Evolutionary conservation across 2,113 vertebrate genomes (phyloP).

Genomic region (Periophthalmodon schlosseri): DNA sequence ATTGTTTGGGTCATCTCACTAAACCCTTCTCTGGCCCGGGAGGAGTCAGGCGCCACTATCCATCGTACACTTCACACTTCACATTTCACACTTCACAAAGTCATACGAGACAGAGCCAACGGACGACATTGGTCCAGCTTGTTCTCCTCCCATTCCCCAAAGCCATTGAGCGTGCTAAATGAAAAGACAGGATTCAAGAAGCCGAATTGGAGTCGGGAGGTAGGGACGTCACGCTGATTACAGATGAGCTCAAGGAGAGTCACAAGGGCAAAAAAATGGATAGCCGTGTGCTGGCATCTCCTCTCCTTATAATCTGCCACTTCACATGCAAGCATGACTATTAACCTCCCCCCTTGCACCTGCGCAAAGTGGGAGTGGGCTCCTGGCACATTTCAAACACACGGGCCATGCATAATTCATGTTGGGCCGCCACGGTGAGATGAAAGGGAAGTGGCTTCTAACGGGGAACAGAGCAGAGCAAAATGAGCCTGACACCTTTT

Average conservation of each 20-base stretch:
- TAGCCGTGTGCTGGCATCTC: slow-evolving; percentile 42
- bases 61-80: slow-evolving; percentile 10
- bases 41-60: slow-evolving; percentile 50
- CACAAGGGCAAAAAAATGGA: slow-evolving; percentile 23
- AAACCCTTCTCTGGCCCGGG: slow-evolving; percentile 43
- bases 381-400: slow-evolving; percentile 50
- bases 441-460: slow-evolving; percentile 57
- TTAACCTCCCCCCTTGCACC: slow-evolving; percentile 62
- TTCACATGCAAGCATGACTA: slow-evolving; percentile 58
- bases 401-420: slow-evolving; percentile 70
- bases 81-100: slow-evolving; percentile 12
- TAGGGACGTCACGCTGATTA: slow-evolving; percentile 55
- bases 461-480: slow-evolving; percentile 30
- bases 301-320: slow-evolving; percentile 63
- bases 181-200: slow-evolving; percentile 61
- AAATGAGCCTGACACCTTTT: slow-evolving; percentile 47
- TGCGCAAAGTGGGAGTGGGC: slow-evolving; percentile 59
- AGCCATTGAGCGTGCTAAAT: slow-evolving; percentile 59
- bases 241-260: slow-evolving; percentile 50
- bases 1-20: slow-evolving; percentile 42
- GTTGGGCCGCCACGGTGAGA: slow-evolving; percentile 27
- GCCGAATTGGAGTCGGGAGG: slow-evolving; percentile 36
- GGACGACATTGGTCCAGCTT: slow-evolving; percentile 44
- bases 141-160: slow-evolving; percentile 37
- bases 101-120: slow-evolving; percentile 20